phyloP scores from a whole-genome alignment of 2,113 vertebrate species.

The Cynopterus brachyotis region DNA sequence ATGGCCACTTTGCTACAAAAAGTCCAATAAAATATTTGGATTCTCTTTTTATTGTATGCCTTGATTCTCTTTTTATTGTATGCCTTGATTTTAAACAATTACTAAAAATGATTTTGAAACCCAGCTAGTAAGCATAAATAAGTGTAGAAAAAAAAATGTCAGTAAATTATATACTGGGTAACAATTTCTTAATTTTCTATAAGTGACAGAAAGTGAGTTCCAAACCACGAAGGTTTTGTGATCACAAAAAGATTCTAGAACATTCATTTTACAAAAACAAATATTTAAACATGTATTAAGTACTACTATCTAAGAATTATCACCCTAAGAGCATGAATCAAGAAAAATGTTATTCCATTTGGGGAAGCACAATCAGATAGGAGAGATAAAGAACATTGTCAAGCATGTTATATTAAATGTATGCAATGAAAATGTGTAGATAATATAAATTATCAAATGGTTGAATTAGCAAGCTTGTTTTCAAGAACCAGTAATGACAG shows the following conservation, averaged over 20 bases:
- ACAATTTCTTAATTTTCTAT: neutral
- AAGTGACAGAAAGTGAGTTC: neutral
- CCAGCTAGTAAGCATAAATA: neutral
- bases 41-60: neutral
- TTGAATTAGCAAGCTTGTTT: neutral
- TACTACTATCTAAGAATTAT: neutral
- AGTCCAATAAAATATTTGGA: neutral
- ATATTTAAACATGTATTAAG: neutral
- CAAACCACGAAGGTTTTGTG: neutral
- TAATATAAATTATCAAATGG: neutral
- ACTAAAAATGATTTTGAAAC: conserved; percentile 25
- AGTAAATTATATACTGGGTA: neutral
- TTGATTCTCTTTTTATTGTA: neutral
- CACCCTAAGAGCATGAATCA: neutral
- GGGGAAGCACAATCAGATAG: neutral
- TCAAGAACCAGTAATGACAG: neutral
- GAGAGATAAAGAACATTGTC: neutral
- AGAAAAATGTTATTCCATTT: neutral
- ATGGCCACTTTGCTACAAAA: neutral
- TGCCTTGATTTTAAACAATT: neutral
- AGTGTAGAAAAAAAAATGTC: neutral
- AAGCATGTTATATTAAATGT: neutral
- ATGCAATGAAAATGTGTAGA: neutral
- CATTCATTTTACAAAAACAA: neutral
- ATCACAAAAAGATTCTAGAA: neutral